Evolutionary conservation across 2,113 vertebrate species (phyloP).

Genomic region (Microcebus jonahi): DNA sequence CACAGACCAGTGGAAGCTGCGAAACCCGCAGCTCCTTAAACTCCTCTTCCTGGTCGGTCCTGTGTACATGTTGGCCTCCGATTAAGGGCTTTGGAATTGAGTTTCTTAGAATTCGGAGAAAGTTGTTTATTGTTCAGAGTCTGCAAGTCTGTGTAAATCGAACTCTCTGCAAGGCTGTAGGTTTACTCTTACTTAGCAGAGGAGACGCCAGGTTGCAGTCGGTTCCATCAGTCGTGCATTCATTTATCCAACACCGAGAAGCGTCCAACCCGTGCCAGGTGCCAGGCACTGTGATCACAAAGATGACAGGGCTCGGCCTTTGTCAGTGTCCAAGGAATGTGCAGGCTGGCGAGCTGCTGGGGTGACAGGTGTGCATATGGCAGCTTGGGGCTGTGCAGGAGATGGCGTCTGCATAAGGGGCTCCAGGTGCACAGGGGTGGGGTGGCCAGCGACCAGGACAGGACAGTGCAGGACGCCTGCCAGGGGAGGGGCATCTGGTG

Average conservation of each 20-base stretch:
- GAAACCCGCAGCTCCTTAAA: not conserved
- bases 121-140: not conserved
- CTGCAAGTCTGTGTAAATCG: not conserved
- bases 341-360: not conserved
- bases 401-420: not conserved
- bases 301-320: not conserved
- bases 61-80: accelerated
- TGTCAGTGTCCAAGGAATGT: not conserved
- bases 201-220: not conserved
- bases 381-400: too few relatives aligned
- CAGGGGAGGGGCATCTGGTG: accelerated
- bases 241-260: not conserved
- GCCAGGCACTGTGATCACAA: not conserved
- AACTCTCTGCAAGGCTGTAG: not conserved
- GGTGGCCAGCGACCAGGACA: accelerated
- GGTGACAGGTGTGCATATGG: not conserved
- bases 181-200: not conserved
- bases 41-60: accelerated
- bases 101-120: not conserved
- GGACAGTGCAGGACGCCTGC: not conserved
- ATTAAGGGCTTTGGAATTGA: not conserved
- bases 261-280: not conserved
- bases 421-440: accelerated
- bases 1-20: too few relatives aligned
- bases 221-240: not conserved